These are phyloP conservation scores for Telmatherina bonti DNA, from an alignment of 2,797 vertebrate species.

Conservation along the genomic window DNA sequence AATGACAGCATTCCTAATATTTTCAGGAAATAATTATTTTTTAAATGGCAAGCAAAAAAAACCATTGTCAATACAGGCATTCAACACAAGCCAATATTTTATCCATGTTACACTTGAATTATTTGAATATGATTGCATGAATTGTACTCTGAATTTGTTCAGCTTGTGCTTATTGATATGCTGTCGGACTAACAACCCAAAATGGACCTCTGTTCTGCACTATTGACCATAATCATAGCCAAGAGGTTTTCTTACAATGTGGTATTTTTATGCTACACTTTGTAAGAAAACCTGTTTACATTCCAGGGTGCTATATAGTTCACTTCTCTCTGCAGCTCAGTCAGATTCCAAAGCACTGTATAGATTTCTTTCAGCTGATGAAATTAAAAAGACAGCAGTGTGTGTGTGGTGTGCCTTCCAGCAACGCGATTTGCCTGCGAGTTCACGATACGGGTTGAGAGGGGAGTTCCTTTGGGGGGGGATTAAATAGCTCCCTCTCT, in stretches of 20 bases:
- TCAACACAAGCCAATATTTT: slow-evolving; percentile 44
- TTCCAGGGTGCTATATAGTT: slow-evolving; percentile 82
- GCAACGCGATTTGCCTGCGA: slow-evolving; percentile 86
- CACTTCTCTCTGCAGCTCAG: slow-evolving; percentile 73
- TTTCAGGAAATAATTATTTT: slow-evolving; percentile 55
- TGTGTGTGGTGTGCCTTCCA: slow-evolving; percentile 86
- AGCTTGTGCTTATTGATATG: slow-evolving; percentile 78
- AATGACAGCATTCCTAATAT: slow-evolving; percentile 63
- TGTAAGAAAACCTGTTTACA: slow-evolving; percentile 82
- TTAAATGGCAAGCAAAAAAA: slow-evolving; percentile 44
- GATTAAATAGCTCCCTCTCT: slow-evolving; percentile 87
- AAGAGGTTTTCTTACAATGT: slow-evolving; percentile 76
- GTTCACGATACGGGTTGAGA: slow-evolving; percentile 89
- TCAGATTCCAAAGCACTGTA: slow-evolving; percentile 82
- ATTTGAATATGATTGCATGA: slow-evolving; percentile 57
- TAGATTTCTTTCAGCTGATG: slow-evolving; percentile 88
- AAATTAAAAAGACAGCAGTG: slow-evolving; percentile 89
- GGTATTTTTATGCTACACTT: slow-evolving; percentile 79
- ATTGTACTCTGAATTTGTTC: slow-evolving; percentile 72
- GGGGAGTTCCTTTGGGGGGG: slow-evolving; percentile 89
- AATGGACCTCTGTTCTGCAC: slow-evolving; percentile 81
- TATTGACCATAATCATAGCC: slow-evolving; percentile 84
- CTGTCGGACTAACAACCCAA: slow-evolving; percentile 76
- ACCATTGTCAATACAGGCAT: slow-evolving; percentile 29
- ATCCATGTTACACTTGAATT: slow-evolving; percentile 51